These are phyloP conservation scores for Caprella mutica DNA, from an alignment of 2,888 invertebrate genomes.

Conservation along the genomic window DNA sequence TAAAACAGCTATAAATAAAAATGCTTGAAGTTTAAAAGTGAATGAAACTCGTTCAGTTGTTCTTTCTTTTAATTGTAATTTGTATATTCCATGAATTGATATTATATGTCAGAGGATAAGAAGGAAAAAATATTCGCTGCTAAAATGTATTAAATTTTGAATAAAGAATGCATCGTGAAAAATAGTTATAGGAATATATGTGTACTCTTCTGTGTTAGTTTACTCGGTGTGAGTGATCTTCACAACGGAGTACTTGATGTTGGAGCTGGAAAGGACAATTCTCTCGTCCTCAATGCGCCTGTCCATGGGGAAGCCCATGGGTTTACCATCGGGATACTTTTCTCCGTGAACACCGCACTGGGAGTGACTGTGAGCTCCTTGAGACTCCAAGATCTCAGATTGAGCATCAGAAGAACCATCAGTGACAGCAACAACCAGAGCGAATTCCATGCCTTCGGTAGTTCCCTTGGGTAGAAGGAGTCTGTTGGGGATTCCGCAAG, in stretches of 20 bases:
- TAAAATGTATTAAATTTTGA: too few species aligned
- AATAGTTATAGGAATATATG: too few species aligned
- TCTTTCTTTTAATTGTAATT: too few species aligned
- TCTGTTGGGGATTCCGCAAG: constrained; percentile 34
- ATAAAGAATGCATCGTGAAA: too few species aligned
- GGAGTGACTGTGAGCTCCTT: constrained; percentile 39
- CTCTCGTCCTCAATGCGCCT: constrained; percentile 39
- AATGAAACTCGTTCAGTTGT: too few species aligned
- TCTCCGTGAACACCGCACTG: constrained; percentile 45
- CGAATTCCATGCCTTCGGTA: constrained; percentile 32
- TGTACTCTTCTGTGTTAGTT: too few species aligned
- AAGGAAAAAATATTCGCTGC: too few species aligned
- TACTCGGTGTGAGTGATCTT: too few species aligned
- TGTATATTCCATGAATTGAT: too few species aligned
- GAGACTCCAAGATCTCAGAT: constrained; percentile 22
- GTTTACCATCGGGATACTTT: constrained; percentile 52
- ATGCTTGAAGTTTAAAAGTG: too few species aligned
- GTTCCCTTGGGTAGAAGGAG: constrained; percentile 35
- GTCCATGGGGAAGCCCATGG: constrained; percentile 77
- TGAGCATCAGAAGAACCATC: constrained; percentile 25
- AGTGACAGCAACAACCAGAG: constrained; percentile 34
- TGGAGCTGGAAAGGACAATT: constrained; percentile 20
- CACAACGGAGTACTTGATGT: constrained; percentile 27
- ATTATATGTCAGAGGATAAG: too few species aligned
- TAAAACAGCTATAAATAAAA: too few species aligned